These are phyloP conservation scores for Caradrina kadenii DNA, from an alignment of 2,888 invertebrate genomes.

Conservation along the genomic window DNA sequence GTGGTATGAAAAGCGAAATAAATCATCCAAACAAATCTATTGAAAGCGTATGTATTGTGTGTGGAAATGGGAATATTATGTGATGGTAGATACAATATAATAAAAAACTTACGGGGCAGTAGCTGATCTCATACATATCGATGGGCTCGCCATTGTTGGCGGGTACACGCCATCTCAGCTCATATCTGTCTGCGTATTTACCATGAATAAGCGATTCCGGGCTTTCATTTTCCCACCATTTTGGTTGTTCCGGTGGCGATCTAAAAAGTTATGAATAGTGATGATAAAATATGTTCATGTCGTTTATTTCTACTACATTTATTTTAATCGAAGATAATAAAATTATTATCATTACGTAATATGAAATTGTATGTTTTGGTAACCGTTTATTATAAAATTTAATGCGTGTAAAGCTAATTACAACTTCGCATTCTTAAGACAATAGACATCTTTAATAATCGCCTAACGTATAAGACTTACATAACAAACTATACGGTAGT, in stretches of 20 bases:
- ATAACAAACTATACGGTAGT: not conserved
- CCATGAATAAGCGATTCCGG: slow-evolving; percentile 86
- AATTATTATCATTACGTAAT: not conserved
- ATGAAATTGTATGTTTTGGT: not conserved
- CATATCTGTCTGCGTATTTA: slow-evolving; percentile 94
- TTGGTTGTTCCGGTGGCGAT: slow-evolving; percentile 93
- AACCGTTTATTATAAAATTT: not conserved
- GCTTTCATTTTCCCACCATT: slow-evolving; percentile 85
- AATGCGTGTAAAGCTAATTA: not conserved
- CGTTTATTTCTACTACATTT: slow-evolving; percentile 20
- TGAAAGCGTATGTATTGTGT: slow-evolving; percentile 57
- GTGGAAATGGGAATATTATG: slow-evolving; percentile 49
- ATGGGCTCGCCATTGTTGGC: slow-evolving; percentile 97
- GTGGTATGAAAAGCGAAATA: slow-evolving; percentile 51
- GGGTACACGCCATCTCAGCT: slow-evolving; percentile 96
- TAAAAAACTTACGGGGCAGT: slow-evolving; percentile 93
- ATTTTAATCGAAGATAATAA: no score
- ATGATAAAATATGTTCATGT: slow-evolving; percentile 21
- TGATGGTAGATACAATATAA: slow-evolving; percentile 47
- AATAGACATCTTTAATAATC: not conserved
- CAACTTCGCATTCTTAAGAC: not conserved
- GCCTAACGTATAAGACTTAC: not conserved
- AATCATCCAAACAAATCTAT: slow-evolving; percentile 82
- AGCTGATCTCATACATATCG: slow-evolving; percentile 94
- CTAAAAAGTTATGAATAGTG: slow-evolving; percentile 71